These are phyloP conservation scores for Formica exsecta DNA, from an alignment of 1,140 invertebrate species.

Conservation along the genomic window DNA sequence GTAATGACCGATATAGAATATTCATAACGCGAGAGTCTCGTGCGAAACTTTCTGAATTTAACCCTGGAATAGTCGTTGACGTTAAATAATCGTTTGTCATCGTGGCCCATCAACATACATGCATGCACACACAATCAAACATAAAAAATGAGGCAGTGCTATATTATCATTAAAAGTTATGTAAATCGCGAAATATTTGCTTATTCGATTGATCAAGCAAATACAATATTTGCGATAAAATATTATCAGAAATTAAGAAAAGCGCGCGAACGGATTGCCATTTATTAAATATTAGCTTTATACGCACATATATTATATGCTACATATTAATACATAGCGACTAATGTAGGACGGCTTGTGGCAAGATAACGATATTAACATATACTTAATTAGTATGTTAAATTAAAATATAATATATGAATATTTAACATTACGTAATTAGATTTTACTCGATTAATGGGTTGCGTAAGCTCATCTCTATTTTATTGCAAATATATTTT, in stretches of 20 bases:
- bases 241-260: background rate
- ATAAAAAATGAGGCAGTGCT: too few relatives aligned
- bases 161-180: background rate
- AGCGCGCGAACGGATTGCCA: background rate
- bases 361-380: background rate
- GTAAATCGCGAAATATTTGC: background rate
- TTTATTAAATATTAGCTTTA: constrained; percentile 12
- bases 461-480: background rate
- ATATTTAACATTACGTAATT: constrained; percentile 7
- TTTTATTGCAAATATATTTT: background rate
- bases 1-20: constrained; percentile 67
- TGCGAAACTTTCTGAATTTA: constrained; percentile 58
- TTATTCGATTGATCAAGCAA: background rate
- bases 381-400: constrained; percentile 23
- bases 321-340: background rate
- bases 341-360: background rate
- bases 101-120: background rate
- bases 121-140: too few relatives aligned
- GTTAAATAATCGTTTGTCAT: constrained; percentile 49
- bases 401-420: constrained; percentile 2
- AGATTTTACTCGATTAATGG: background rate
- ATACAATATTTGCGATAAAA: background rate
- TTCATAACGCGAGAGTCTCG: constrained; percentile 52
- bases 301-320: background rate
- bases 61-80: constrained; percentile 40